Base-by-base conservation (phyloP, 2,888 invertebrate genomes). In the Drosophila buzzatii region DNA sequence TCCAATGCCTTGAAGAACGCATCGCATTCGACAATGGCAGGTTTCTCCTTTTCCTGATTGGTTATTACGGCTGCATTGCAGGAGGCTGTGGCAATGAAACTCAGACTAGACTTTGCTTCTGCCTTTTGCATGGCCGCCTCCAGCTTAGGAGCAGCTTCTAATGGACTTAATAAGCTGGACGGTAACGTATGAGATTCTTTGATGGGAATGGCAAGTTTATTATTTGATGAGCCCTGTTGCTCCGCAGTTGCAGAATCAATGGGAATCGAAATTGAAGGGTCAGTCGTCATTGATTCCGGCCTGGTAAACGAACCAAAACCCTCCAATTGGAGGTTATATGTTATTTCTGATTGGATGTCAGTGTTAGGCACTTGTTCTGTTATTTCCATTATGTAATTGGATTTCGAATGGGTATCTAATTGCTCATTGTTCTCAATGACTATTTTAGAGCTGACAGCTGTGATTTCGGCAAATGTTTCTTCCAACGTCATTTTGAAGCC, bases 401-500 rank as follows among this genome's bases (percentile, higher is more conserved):
- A 9, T 39, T 53, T 16, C 20, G 14, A 14, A 6, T 51, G 3
- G 12, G 3, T n/a, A 2, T 67, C 39, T 12, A n/a, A 52, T 58
- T 47, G 51, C 27, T 20, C 52, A 57, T 51, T 67, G 18, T 62
- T 69, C 16, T 71, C 70, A 10, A 55, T 66, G 20, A 66, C 70
- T 53, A 68, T 73, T 23, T 69, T 44, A 2, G 73, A 33, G 44
- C 74, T 81, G 20, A 45, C 45, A 2, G 79, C 82, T 4, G 80
- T 61, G 5, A 84, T 84, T 31, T 80, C 61, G 10, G 82, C 82
- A 53, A 85, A 83, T 12, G 73, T 78, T 41, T 82, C 78, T 44
- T 85, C 85, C 16, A 85, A 57, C 3, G 85, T 73, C 60, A 56
- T 71, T 37, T 76, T 81, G 42, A 52, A 59, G 23, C 39, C 60